Evolutionary conservation across 30 jellyfish, hydroid and myxozoan genomes (phyloP).

Genomic region (Aurelia sp.): DNA sequence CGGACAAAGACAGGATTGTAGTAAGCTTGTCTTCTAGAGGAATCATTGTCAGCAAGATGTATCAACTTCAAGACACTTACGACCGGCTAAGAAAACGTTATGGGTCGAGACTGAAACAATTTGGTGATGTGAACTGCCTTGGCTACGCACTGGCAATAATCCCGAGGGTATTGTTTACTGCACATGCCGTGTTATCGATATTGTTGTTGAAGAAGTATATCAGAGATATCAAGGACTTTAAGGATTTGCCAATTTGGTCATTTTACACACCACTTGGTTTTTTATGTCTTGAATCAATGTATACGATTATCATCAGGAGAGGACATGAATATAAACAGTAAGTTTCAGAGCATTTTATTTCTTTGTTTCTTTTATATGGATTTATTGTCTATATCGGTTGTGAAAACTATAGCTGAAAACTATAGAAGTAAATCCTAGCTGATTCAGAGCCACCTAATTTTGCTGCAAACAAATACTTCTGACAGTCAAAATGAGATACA

Average conservation of each 20-base stretch:
- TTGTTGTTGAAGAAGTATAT: slow-evolving; percentile 26
- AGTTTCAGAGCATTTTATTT: neutral
- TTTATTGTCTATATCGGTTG: no score
- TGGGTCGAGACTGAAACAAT: neutral
- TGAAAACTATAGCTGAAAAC: no score
- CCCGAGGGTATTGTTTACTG: slow-evolving; percentile 46
- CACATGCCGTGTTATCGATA: slow-evolving; percentile 51
- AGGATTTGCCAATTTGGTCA: neutral
- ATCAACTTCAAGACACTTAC: no score
- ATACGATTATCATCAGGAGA: slow-evolving; percentile 68
- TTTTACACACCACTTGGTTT: slow-evolving; percentile 52
- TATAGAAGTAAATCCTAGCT: no score
- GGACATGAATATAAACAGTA: slow-evolving; percentile 86
- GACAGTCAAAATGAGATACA: no score
- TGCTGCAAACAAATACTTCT: no score
- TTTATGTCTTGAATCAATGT: slow-evolving; percentile 66
- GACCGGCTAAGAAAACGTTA: neutral
- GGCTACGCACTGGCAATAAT: slow-evolving; percentile 33
- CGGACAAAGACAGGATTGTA: no score
- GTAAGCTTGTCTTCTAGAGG: no score
- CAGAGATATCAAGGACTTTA: neutral
- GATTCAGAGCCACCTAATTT: no score
- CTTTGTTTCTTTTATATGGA: no score
- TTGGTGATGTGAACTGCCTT: slow-evolving; percentile 30
- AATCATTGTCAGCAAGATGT: no score